These are phyloP conservation scores for Vanessa tameamea DNA, from an alignment of 1,140 invertebrate species.

Conservation along the genomic window DNA sequence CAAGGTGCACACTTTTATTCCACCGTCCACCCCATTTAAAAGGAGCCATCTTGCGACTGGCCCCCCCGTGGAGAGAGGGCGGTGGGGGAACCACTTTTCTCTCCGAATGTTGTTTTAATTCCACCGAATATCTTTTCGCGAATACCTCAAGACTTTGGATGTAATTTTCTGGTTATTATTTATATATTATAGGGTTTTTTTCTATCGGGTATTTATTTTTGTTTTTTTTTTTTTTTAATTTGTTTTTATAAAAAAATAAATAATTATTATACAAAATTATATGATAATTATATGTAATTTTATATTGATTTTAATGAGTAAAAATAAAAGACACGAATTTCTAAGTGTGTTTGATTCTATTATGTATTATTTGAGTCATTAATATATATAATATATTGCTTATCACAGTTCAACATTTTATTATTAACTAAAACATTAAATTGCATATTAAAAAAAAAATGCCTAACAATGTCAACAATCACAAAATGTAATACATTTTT, in stretches of 20 bases:
- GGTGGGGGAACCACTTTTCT: conserved; percentile 60
- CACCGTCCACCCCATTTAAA: conserved; percentile 76
- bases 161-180: conserved; percentile 65
- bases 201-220: neutral
- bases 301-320: too few species aligned
- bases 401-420: too few species aligned
- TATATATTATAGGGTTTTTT: conserved; percentile 7
- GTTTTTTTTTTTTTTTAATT: neutral
- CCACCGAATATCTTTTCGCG: conserved; percentile 79
- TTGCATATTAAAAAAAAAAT: too few species aligned
- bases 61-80: conserved; percentile 49
- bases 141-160: conserved; percentile 77
- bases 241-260: too few species aligned
- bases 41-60: conserved; percentile 76
- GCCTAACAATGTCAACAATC: too few species aligned
- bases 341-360: too few species aligned
- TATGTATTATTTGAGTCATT: too few species aligned
- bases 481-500: neutral
- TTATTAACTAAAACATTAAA: too few species aligned
- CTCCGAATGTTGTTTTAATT: conserved; percentile 80
- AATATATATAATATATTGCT: too few species aligned
- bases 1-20: conserved; percentile 73
- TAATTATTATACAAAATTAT: too few species aligned
- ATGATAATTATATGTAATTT: too few species aligned
- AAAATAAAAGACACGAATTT: too few species aligned